These are phyloP conservation scores for Polymixis lichenea DNA, from an alignment of 2,888 invertebrate species.

Conservation along the genomic window DNA sequence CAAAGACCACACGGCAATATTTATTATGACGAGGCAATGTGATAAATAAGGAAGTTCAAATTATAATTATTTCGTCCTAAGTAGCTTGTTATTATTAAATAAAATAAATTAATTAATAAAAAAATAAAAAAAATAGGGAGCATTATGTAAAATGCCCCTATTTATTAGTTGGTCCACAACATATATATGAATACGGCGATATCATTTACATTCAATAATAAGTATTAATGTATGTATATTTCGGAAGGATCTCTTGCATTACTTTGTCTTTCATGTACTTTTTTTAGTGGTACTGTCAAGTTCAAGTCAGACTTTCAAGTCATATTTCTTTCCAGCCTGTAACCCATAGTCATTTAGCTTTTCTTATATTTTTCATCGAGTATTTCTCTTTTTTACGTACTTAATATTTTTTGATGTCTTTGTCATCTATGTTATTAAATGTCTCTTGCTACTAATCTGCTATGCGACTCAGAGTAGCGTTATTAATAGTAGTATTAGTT, in stretches of 20 bases:
- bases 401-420: background rate
- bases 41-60: too few relatives aligned
- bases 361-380: background rate
- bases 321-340: background rate
- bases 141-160: too few relatives aligned
- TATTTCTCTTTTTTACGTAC: background rate
- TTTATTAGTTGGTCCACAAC: too few relatives aligned
- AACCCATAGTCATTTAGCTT: too few relatives aligned
- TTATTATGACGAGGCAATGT: too few relatives aligned
- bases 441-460: background rate
- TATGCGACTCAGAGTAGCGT: background rate
- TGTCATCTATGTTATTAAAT: background rate
- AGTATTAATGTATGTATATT: background rate
- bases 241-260: background rate
- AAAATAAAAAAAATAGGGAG: too few relatives aligned
- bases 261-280: background rate
- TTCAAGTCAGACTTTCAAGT: background rate
- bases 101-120: too few relatives aligned
- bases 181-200: too few relatives aligned
- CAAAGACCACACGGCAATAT: too few relatives aligned
- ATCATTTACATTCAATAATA: too few relatives aligned
- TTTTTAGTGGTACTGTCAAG: background rate
- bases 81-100: too few relatives aligned
- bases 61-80: too few relatives aligned
- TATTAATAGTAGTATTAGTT: conserved; percentile 13